phyloP scores from a whole-genome alignment of 1,140 invertebrate genomes.

The Listronotus bonariensis region DNA sequence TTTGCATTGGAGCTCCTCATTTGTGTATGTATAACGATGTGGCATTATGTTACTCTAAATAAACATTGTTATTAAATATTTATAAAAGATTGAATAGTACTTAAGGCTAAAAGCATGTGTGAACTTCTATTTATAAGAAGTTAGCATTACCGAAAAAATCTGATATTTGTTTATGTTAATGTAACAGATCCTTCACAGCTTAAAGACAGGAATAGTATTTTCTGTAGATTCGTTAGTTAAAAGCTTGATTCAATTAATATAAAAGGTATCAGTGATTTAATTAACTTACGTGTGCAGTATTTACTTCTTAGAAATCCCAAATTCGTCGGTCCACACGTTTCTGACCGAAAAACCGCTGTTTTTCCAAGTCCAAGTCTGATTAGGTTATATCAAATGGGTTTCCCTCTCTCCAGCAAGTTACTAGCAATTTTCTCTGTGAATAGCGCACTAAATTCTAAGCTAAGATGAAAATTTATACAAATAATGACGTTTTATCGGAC shows the following conservation, averaged over 20 bases:
- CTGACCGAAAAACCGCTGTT: constrained; percentile 11
- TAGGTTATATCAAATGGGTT: constrained; percentile 19
- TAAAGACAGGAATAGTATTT: background rate
- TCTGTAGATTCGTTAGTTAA: background rate
- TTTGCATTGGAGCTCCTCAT: no score
- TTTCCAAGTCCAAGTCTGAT: background rate
- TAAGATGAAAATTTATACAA: constrained; percentile 20
- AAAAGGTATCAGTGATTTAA: constrained; percentile 7
- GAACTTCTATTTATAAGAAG: constrained; percentile 15
- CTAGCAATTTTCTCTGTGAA: constrained; percentile 22
- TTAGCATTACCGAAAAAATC: constrained; percentile 9
- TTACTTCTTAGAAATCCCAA: constrained; percentile 12
- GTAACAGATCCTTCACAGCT: constrained; percentile 7
- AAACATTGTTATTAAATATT: constrained; percentile 16
- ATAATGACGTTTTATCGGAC: constrained; percentile 3
- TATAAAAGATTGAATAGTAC: constrained; percentile 9
- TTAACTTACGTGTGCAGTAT: constrained; percentile 24
- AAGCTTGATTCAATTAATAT: constrained; percentile 1
- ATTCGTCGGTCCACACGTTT: constrained; percentile 1
- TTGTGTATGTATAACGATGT: no score
- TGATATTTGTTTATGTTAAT: constrained; percentile 9
- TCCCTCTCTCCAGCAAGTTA: constrained; percentile 21
- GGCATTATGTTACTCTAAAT: constrained; percentile 1
- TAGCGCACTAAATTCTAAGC: constrained; percentile 22
- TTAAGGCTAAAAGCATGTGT: constrained; percentile 14